A percentile compares a stretch with the other conserved stretches of the same genome.
phyloP scores from a whole-genome alignment of 2,113 vertebrate species.

The Anoura caudifer region DNA sequence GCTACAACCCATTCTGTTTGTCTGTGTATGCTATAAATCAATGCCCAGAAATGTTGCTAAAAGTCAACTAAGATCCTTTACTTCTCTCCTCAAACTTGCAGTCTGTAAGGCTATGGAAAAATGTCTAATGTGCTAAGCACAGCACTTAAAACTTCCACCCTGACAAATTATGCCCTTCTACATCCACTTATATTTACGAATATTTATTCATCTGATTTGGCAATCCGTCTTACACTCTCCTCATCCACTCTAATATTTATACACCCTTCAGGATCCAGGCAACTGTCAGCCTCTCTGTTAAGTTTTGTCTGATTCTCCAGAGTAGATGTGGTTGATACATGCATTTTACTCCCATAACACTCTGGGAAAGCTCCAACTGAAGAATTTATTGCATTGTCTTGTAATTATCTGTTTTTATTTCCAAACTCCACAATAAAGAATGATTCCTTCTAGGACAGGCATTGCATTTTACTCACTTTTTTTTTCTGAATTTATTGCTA shows the following conservation, averaged over 20 bases:
- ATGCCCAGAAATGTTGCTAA: not conserved
- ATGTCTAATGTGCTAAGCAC: not conserved
- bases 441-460: not conserved
- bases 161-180: not conserved
- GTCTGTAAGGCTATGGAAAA: not conserved
- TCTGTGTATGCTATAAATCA: not conserved
- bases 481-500: not conserved
- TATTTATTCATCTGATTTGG: conserved; percentile 26
- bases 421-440: not conserved
- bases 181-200: conserved; percentile 2
- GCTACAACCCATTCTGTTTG: not conserved
- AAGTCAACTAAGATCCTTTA: not conserved
- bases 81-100: not conserved
- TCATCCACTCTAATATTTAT: not conserved
- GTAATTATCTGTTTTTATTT: not conserved
- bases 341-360: not conserved
- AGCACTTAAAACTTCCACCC: not conserved
- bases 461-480: not conserved
- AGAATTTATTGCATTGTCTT: not conserved
- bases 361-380: not conserved
- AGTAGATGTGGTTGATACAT: not conserved
- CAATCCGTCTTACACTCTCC: not conserved
- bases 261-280: not conserved
- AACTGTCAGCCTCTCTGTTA: not conserved
- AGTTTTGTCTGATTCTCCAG: not conserved